Conservation (phyloP, 2,797 vertebrate genomes). For the Gadopsis marmoratus region DNA sequence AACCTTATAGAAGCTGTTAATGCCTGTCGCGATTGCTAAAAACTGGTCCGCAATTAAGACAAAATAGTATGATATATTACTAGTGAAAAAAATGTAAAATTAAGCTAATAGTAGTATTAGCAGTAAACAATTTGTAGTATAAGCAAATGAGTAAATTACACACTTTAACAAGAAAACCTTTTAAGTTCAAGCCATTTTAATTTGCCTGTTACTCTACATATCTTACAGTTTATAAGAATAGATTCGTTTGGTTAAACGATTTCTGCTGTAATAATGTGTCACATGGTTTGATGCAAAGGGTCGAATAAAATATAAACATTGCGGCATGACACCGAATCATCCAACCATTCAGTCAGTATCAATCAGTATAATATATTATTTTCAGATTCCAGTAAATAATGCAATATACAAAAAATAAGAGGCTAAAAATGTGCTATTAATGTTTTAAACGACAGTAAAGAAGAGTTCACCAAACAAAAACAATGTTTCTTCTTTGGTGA, state of each 20-base stretch:
- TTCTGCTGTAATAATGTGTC: constrained; percentile 14
- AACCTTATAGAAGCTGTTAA: neutral
- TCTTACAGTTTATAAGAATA: constrained; percentile 63
- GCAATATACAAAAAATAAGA: constrained; percentile 43
- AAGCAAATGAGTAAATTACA: neutral
- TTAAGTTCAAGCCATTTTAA: constrained; percentile 54
- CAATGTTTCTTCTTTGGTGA: constrained; percentile 19
- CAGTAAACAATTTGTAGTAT: neutral
- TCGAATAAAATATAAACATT: constrained; percentile 36
- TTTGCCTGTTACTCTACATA: constrained; percentile 50
- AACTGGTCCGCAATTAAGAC: neutral
- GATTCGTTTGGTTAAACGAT: constrained; percentile 64
- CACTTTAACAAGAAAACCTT: constrained; percentile 13
- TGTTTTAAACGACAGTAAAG: constrained; percentile 33
- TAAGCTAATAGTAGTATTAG: too few species aligned
- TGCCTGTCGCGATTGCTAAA: neutral
- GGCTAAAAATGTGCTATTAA: constrained; percentile 36
- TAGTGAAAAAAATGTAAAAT: neutral
- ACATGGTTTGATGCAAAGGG: constrained; percentile 16
- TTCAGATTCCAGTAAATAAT: constrained; percentile 63
- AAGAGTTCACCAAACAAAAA: constrained; percentile 13
- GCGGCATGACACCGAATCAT: constrained; percentile 11
- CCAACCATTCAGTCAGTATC: constrained; percentile 20
- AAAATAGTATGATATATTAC: neutral
- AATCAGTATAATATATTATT: constrained; percentile 70